Conservation (phyloP, 2,797 vertebrate species). For the Mycteria americana region DNA sequence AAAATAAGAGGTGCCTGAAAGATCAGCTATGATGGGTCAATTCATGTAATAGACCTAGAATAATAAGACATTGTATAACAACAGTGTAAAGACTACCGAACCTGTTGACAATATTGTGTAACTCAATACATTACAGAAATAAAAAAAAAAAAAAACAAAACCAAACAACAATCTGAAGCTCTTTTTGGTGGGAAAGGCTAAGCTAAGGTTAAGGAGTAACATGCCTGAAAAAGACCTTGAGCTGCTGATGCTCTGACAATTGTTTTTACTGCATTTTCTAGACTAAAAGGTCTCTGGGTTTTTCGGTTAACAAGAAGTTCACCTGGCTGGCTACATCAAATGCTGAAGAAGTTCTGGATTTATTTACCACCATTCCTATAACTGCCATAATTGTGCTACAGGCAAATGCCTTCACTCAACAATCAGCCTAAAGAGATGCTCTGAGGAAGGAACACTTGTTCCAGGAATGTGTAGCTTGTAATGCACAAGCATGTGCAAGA, state of each 20-base stretch:
- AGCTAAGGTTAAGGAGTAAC: background rate
- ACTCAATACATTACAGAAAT: background rate
- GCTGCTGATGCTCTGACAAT: background rate
- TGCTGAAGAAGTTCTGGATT: background rate
- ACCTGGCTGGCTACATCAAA: background rate
- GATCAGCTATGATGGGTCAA: background rate
- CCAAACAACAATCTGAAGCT: background rate
- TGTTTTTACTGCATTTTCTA: background rate
- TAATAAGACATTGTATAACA: background rate
- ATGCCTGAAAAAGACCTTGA: background rate
- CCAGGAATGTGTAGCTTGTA: background rate
- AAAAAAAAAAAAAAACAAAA: background rate
- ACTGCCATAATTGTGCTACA: background rate
- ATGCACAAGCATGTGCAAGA: rapidly evolving
- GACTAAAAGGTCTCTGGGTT: background rate
- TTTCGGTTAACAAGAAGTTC: background rate
- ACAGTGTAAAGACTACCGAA: rapidly evolving
- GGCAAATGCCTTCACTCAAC: background rate
- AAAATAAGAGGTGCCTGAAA: background rate
- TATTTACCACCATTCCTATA: background rate
- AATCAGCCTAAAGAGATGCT: background rate
- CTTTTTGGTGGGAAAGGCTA: background rate
- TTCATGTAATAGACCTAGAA: background rate
- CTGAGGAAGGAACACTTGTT: background rate
- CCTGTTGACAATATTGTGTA: rapidly evolving